Evolutionary conservation across 1,140 invertebrate genomes (phyloP), one percentile per base, ranked within the genome.

Genomic region (Pachypeltis micranthus): DNA sequence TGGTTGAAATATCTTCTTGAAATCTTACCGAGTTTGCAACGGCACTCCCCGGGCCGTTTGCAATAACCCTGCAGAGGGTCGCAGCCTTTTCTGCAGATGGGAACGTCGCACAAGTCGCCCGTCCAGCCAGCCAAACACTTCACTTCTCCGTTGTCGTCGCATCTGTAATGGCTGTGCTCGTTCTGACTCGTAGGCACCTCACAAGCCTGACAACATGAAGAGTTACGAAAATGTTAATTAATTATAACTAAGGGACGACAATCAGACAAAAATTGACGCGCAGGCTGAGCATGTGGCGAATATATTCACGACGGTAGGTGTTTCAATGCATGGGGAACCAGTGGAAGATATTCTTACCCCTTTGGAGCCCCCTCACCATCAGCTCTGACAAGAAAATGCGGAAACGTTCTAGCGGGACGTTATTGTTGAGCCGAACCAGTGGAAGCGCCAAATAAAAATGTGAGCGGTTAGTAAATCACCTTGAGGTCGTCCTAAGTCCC

Each of bases 21-120:
- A 19, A 14, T 59, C 59, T 63, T 63, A 73, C 72, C 87, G 19
- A 91, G 76, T 74, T 89, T 89, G 72, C 88, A 90, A 10, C 86
- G 78, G 69, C 88, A 91, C 72, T 91, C 88, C 0, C 84, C 85
- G 0, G 93, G 94, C 25, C 85, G 76, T 66, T 89, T 87, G 75
- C 94, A 98, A 71, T 89, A 92, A n/a, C 94, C 94, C 80, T 95
- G 89, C 66, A 93, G 78, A 12, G 87, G 84, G 76, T 95, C 88
- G 71, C 94, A 98, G 39, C 91, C 91, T 66, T 90, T 85, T 61
- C 85, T 81, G 75, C 94, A 98, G 69, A 91, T 87, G 1, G 90
- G 90, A 66, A 88, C 90, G 73, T 93, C 88, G 74, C 93, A 97
- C 27, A 96, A 82, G 71, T 91, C 86, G 2, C 93, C 93, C 58